Evolutionary conservation across 2,888 invertebrate species (phyloP), one percentile per base, ranked within the genome.

Genomic region (Stenotaenia linearis): DNA sequence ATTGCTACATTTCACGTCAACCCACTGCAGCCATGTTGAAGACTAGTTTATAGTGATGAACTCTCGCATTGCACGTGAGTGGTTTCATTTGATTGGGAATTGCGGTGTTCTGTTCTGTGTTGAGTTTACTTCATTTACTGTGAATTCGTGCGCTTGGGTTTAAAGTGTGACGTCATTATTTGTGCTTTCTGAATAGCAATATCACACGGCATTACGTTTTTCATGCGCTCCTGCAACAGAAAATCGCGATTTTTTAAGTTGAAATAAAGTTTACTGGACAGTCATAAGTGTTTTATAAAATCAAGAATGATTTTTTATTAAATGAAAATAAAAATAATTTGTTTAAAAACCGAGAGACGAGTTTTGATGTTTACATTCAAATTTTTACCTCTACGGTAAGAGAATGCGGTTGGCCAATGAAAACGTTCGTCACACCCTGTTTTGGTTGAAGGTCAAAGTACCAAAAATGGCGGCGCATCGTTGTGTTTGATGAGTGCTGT

Each of bases 381-480:
- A 77, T 35, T 81, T 79, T 18, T 25, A 40, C 75, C 50, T 77
- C 15, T 61, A 78, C 69, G 78, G 61, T 15, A 61, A 18, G 12
- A 75, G 75, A 32, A 35, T 75, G 37, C 30, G 75, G 32, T 75
- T 12, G 37, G 56, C 76, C 35, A 79, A 75, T 80, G 4, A 61
- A 78, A 78, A 61, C 23, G 56, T n/a, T 78, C 32, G 78, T 56
- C 78, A 78, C 78, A 78, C 78, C 78, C 78, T 78, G 80, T 81
- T 81, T 80, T 80, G 80, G 83, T 82, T 83, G 84, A 85, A 85
- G 85, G 85, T 85, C 85, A 85, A 84, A 85, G 85, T 84, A 85
- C 84, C 82, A 83, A 84, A 84, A 79, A 85, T 85, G 85, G 84
- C 84, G 85, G 84, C 83, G 81, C 78, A 81, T 82, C 82, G 82